These are phyloP conservation scores for Lysandra coridon DNA, from an alignment of 2,888 invertebrate species.

Conservation along the genomic window DNA sequence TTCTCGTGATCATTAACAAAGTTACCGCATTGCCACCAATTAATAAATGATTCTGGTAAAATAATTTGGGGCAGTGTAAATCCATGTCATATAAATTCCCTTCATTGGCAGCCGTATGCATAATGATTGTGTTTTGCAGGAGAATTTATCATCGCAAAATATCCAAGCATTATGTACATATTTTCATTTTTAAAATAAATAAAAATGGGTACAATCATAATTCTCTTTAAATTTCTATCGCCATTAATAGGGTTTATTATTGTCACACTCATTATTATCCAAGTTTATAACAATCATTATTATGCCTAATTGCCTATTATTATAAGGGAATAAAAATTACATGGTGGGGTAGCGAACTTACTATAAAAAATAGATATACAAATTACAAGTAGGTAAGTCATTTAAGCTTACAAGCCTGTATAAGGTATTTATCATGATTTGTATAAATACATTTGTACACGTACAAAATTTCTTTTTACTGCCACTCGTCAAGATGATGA, in stretches of 20 bases:
- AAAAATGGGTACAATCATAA: background rate
- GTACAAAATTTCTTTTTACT: no score
- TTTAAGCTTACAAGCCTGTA: no score
- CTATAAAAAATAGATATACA: no score
- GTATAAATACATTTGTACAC: no score
- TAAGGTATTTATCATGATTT: no score
- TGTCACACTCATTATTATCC: background rate
- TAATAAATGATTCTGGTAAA: slow-evolving; percentile 10
- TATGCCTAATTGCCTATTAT: no score
- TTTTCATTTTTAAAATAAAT: background rate
- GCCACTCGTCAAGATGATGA: no score
- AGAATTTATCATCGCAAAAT: slow-evolving; percentile 27
- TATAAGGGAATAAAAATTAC: no score
- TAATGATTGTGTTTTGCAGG: slow-evolving; percentile 23
- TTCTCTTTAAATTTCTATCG: background rate
- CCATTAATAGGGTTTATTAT: background rate
- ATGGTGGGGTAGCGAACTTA: no score
- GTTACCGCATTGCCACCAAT: background rate
- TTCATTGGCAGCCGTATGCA: slow-evolving; percentile 27
- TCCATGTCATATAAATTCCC: slow-evolving; percentile 27
- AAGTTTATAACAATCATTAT: no score
- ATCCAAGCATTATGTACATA: background rate
- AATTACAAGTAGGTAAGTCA: no score
- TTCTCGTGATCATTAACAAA: background rate
- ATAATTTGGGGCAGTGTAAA: slow-evolving; percentile 25